A percentile compares a stretch with the other conserved stretches of the same genome.
Conservation (phyloP, 2,797 vertebrate genomes). For the Melanotaenia nigrans region DNA sequence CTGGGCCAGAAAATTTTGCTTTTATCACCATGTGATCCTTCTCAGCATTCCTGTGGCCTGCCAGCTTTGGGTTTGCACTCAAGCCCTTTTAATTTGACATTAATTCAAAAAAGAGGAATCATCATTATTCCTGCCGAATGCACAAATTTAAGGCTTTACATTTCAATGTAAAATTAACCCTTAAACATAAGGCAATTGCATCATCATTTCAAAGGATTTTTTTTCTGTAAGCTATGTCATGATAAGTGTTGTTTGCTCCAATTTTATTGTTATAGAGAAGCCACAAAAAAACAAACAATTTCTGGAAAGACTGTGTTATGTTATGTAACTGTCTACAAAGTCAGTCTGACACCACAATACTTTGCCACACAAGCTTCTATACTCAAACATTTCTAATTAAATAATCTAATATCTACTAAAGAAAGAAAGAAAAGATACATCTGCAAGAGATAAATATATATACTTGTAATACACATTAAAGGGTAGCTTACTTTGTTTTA, state of each 20-base stretch:
- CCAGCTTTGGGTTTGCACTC: slow-evolving; percentile 19
- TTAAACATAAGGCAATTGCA: not conserved
- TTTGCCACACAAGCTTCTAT: not conserved
- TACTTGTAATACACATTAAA: not conserved
- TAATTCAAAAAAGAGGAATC: slow-evolving; percentile 16
- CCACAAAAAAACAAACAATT: not conserved
- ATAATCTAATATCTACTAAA: not conserved
- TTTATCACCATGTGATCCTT: slow-evolving; percentile 50
- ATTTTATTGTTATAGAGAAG: not conserved
- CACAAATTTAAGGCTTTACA: not conserved
- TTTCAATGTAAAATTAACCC: not conserved
- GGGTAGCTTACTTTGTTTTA: not conserved
- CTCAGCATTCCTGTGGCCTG: slow-evolving; percentile 17
- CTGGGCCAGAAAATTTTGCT: slow-evolving; percentile 36
- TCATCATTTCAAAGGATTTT: not conserved
- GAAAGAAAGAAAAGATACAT: too few relatives aligned
- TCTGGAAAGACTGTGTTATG: not conserved
- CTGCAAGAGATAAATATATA: not conserved
- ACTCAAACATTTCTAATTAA: not conserved
- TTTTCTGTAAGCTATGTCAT: not conserved
- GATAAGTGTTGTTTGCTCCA: too few relatives aligned
- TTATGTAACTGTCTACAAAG: not conserved
- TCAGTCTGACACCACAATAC: not conserved
- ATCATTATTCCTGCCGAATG: not conserved
- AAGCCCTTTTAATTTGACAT: slow-evolving; percentile 5